These are phyloP conservation scores for Ptychoptera albimana DNA, from an alignment of 2,888 invertebrate genomes.

Conservation along the genomic window DNA sequence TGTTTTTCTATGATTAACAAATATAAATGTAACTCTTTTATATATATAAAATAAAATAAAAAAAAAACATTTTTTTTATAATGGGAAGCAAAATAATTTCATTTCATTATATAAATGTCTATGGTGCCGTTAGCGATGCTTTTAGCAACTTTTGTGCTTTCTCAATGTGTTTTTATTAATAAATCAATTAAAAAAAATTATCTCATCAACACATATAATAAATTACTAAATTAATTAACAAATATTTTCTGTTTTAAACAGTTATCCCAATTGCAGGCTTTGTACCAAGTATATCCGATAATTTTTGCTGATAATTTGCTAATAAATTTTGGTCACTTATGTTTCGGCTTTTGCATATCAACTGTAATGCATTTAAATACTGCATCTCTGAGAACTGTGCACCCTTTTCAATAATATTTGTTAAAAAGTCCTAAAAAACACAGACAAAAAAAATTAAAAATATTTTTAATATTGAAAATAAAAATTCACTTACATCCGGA, in stretches of 20 bases:
- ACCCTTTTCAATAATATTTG: conserved; percentile 69
- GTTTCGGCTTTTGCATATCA: conserved; percentile 48
- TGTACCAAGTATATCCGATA: conserved; percentile 65
- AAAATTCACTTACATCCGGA: conserved; percentile 47
- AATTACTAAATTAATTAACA: too few species aligned
- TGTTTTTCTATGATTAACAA: too few species aligned
- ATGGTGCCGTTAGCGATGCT: too few species aligned
- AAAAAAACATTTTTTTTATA: too few species aligned
- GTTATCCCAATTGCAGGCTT: conserved; percentile 58
- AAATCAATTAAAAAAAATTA: too few species aligned
- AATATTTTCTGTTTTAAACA: conserved; percentile 37
- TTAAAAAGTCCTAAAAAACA: conserved; percentile 57
- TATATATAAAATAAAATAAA: too few species aligned
- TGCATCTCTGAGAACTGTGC: conserved; percentile 77
- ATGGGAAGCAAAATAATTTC: too few species aligned
- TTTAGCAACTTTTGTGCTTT: too few species aligned
- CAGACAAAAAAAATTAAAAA: neutral
- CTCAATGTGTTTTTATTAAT: too few species aligned
- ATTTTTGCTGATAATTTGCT: conserved; percentile 54
- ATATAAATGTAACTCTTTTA: too few species aligned
- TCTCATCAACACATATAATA: too few species aligned
- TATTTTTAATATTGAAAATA: neutral
- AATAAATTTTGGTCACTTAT: conserved; percentile 38
- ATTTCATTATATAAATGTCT: too few species aligned
- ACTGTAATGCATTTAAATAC: conserved; percentile 69